These are phyloP conservation scores for Myoxocephalus aenaeus DNA, from an alignment of 2,797 vertebrate genomes.

Conservation along the genomic window DNA sequence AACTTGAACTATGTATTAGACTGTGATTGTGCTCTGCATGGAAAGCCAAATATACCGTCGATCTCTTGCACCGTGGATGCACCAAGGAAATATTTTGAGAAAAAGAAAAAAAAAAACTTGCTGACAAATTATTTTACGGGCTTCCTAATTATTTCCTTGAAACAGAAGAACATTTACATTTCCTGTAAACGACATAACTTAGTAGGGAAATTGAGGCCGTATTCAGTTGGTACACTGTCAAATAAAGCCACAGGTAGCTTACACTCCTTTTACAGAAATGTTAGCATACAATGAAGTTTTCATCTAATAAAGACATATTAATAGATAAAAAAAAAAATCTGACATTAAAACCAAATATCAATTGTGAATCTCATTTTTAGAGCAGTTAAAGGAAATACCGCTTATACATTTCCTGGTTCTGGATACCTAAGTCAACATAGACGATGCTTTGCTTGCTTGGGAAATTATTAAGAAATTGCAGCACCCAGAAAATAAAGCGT, in stretches of 20 bases:
- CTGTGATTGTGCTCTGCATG: conserved; percentile 34
- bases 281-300: neutral
- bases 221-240: neutral
- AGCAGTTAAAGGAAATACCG: neutral
- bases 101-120: neutral
- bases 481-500: neutral
- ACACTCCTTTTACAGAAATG: neutral
- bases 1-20: neutral
- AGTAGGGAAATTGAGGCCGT: neutral
- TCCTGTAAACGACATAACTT: neutral
- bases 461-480: neutral
- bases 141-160: neutral
- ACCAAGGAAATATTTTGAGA: neutral
- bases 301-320: conserved; percentile 3
- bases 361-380: neutral
- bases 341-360: neutral
- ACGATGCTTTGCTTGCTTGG: neutral
- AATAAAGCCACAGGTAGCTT: neutral
- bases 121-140: neutral
- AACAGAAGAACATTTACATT: neutral
- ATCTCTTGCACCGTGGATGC: neutral
- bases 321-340: neutral
- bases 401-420: neutral
- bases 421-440: neutral
- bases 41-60: conserved; percentile 13